Percentiles rank a stretch among this genome's conserved stretches.
Conservation (phyloP, 2,888 invertebrate genomes). For the Agrotis clavis region DNA sequence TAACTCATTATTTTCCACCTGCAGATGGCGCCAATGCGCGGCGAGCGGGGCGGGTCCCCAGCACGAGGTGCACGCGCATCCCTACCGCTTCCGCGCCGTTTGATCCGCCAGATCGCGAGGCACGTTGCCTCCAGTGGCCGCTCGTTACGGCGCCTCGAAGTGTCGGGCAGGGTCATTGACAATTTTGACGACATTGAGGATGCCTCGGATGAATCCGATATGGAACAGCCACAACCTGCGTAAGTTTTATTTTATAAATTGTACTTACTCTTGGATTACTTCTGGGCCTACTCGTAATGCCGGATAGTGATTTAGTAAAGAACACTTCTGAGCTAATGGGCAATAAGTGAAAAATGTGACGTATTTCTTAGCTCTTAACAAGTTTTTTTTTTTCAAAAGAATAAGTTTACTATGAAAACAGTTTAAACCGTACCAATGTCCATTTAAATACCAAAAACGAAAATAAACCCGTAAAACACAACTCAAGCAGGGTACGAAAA, state of each 20-base stretch:
- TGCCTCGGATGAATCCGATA: slow-evolving; percentile 85
- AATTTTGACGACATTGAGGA: slow-evolving; percentile 89
- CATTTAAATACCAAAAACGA: not conserved
- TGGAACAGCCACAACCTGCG: slow-evolving; percentile 85
- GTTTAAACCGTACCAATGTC: not conserved
- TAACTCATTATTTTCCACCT: slow-evolving; percentile 22
- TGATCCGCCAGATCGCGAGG: slow-evolving; percentile 88
- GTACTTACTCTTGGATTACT: not conserved
- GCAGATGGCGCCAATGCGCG: slow-evolving; percentile 90
- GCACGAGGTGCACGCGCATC: slow-evolving; percentile 88
- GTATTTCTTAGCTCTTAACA: not conserved
- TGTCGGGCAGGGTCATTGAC: slow-evolving; percentile 88
- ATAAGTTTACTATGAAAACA: not conserved
- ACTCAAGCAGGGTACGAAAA: not conserved
- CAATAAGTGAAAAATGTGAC: not conserved
- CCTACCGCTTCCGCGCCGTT: slow-evolving; percentile 86
- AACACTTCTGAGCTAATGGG: not conserved
- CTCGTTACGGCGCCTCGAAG: slow-evolving; percentile 88
- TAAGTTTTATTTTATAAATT: slow-evolving; percentile 74
- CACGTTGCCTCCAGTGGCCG: slow-evolving; percentile 89
- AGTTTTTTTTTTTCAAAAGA: not conserved
- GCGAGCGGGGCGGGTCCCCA: slow-evolving; percentile 88
- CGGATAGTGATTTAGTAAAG: not conserved
- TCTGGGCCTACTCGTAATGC: not conserved
- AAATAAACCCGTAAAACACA: slow-evolving; percentile 12